Evolutionary conservation across 2,113 vertebrate species (phyloP), one percentile per base, ranked within the genome.

Genomic region (Colinus virginianus): DNA sequence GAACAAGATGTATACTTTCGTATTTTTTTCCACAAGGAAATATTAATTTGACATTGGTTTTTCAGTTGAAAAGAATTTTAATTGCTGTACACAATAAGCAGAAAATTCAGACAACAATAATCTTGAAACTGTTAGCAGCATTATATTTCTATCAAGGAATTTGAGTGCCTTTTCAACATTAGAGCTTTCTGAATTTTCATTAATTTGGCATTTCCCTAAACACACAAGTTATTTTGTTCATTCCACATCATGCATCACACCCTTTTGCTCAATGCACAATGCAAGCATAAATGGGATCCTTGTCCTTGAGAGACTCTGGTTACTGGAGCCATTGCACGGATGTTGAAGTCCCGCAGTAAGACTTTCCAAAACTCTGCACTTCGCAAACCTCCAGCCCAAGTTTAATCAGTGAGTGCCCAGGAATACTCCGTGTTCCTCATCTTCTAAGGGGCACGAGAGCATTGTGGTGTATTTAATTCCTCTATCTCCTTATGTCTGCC

Each of bases 321-420:
- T 95, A 96, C 91, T 97, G 96, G 92, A 96, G 94, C 95, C 95
- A 94, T 90, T 92, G 86, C 72, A 87, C 3, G 78, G 90, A 96
- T 93, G 92, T 78, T 79, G 94, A 95, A 93, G 91, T 96, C 94
- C 94, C 59, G 87, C 85, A 95, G 95, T 68, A 94, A 97, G 94
- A 95, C 90, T 59, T 95, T 93, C 88, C 83, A 95, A 93, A 97
- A 95, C 78, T 96, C 92, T 96, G 96, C 95, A 92, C 95, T 97
- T 97, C 95, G 96, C 97, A 97, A 97, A 97, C 95, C 97, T 97
- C 97, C 96, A 97, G 95, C 95, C 93, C 95, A 94, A 93, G 95
- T 86, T 93, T 95, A 94, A 96, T 72, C 89, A 94, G 79, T 90
- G 96, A 94, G 64, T 88, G 86, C 84, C 70, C 85, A 18, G 91